These are phyloP conservation scores for Oncorhynchus kisutch DNA, from an alignment of 2,113 vertebrate genomes.

Conservation along the genomic window DNA sequence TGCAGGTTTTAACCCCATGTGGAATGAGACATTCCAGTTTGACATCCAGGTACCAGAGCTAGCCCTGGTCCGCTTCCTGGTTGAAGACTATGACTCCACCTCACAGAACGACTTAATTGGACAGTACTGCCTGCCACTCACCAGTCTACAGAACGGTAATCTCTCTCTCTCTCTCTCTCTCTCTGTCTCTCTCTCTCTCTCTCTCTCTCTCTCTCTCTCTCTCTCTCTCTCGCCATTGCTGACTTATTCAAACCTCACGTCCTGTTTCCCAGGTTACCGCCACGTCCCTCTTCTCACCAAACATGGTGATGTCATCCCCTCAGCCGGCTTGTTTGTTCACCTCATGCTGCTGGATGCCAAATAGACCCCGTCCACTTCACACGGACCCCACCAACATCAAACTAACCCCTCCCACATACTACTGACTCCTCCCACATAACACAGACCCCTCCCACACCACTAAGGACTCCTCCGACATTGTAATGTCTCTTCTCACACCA, in stretches of 20 bases:
- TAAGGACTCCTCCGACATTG: no score
- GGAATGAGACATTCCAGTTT: slow-evolving; percentile 83
- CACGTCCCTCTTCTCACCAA: slow-evolving; percentile 89
- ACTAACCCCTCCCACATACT: no score
- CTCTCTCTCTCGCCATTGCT: neutral
- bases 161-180: neutral
- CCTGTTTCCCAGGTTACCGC: slow-evolving; percentile 82
- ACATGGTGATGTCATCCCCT: slow-evolving; percentile 79
- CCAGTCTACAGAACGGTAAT: slow-evolving; percentile 84
- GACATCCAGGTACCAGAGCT: slow-evolving; percentile 81
- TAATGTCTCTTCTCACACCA: no score
- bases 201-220: neutral
- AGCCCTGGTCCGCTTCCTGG: slow-evolving; percentile 84
- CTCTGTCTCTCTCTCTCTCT: neutral
- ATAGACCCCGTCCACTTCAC: no score
- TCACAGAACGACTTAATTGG: slow-evolving; percentile 88
- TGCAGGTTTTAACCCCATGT: slow-evolving; percentile 90
- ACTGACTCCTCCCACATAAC: no score
- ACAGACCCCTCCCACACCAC: no score
- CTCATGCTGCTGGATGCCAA: no score
- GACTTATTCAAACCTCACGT: no score
- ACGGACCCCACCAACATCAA: no score
- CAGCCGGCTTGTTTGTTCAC: slow-evolving; percentile 43
- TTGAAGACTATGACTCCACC: slow-evolving; percentile 86
- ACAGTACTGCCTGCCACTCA: slow-evolving; percentile 87